Percentiles rank a stretch among this genome's conserved stretches.
phyloP scores from a whole-genome alignment of 2,113 vertebrate genomes.

The Entelurus aequoreus region DNA sequence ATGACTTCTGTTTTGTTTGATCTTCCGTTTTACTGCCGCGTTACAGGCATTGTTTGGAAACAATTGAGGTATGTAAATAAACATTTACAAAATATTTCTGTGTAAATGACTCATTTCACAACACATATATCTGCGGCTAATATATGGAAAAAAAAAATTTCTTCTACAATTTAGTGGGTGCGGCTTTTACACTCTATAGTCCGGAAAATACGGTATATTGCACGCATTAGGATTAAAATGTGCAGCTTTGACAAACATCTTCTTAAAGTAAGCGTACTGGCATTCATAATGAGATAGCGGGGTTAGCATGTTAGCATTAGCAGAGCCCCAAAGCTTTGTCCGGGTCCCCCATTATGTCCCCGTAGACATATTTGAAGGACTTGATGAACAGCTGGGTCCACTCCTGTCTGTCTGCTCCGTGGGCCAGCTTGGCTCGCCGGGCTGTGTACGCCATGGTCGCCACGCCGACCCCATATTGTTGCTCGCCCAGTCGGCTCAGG shows the following conservation, averaged over 20 bases:
- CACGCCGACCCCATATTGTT: slow-evolving; percentile 84
- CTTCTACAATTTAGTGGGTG: too few relatives aligned
- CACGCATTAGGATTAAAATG: slow-evolving; percentile 27
- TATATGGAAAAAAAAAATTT: too few relatives aligned
- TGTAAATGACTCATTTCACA: too few relatives aligned
- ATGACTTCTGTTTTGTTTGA: too few relatives aligned
- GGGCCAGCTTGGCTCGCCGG: slow-evolving; percentile 92
- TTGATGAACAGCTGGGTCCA: slow-evolving; percentile 96
- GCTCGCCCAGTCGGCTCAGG: slow-evolving; percentile 82
- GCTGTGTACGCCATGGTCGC: slow-evolving; percentile 95
- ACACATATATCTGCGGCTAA: too few relatives aligned
- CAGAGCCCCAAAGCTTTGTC: slow-evolving; percentile 81
- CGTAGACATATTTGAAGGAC: slow-evolving; percentile 93
- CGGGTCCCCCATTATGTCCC: slow-evolving; percentile 87
- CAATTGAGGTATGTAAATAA: too few relatives aligned
- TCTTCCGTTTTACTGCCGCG: too few relatives aligned
- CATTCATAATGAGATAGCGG: slow-evolving; percentile 55
- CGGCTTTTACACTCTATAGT: too few relatives aligned
- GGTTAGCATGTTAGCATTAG: slow-evolving; percentile 61
- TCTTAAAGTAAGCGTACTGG: slow-evolving; percentile 39
- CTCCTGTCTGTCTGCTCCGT: slow-evolving; percentile 83
- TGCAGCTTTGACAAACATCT: slow-evolving; percentile 28
- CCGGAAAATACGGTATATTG: slow-evolving; percentile 15
- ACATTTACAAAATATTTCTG: too few relatives aligned
- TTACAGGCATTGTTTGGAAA: too few relatives aligned